A percentile compares a stretch with the other conserved stretches of the same genome.
phyloP scores from a whole-genome alignment of 2,888 invertebrate genomes.

The Halocaridina rubra region DNA sequence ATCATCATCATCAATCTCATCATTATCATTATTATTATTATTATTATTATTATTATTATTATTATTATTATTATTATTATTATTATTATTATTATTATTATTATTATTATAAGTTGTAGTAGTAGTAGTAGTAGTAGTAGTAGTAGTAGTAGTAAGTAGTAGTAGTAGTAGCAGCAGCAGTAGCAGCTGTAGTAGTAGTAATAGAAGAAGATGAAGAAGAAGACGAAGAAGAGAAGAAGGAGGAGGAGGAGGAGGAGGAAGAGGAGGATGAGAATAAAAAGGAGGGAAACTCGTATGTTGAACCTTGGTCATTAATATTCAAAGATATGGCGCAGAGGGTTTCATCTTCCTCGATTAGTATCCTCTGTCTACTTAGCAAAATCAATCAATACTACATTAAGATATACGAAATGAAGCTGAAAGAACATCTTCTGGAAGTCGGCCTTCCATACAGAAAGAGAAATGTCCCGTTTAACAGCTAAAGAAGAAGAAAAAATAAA shows the following conservation, averaged over 20 bases:
- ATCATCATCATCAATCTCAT: neutral
- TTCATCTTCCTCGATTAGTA: no score
- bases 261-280: neutral
- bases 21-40: neutral
- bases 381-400: no score
- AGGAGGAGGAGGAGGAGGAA: neutral
- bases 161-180: neutral
- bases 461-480: no score
- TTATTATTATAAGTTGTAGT: neutral
- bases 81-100: neutral
- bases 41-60: neutral
- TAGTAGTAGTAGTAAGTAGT: neutral
- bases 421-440: no score
- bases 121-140: neutral
- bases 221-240: neutral
- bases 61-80: neutral
- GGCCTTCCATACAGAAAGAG: no score
- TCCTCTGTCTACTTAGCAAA: no score
- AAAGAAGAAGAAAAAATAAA: no score
- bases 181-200: neutral
- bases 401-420: no score
- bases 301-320: no score
- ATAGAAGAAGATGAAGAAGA: neutral
- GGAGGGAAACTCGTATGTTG: no score
- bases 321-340: no score